Percentiles rank a stretch among this genome's conserved stretches.
These are phyloP conservation scores for Phasianus colchicus DNA, from an alignment of 2,113 vertebrate genomes.

Conservation along the genomic window DNA sequence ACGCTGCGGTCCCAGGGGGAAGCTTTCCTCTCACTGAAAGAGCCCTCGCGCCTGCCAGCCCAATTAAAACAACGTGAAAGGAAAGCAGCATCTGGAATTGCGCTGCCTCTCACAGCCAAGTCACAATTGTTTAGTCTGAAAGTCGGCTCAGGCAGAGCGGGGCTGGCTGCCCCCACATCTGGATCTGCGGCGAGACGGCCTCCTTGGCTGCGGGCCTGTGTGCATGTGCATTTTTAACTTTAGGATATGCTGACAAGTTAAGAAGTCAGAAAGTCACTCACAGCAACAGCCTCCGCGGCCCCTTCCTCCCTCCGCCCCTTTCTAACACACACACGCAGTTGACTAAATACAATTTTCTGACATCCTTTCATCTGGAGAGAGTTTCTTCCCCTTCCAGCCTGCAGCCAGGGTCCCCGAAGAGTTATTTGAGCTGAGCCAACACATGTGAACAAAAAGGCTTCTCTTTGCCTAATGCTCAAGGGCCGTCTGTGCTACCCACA, in stretches of 20 bases:
- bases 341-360: slow-evolving; percentile 73
- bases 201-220: slow-evolving; percentile 83
- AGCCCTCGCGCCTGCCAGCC: slow-evolving; percentile 87
- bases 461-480: slow-evolving; percentile 42
- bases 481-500: slow-evolving; percentile 15
- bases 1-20: slow-evolving; percentile 78
- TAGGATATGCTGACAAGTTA: slow-evolving; percentile 88
- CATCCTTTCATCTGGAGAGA: slow-evolving; percentile 74
- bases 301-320: slow-evolving; percentile 73
- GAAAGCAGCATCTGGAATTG: slow-evolving; percentile 93
- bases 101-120: slow-evolving; percentile 93
- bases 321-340: slow-evolving; percentile 60
- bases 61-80: slow-evolving; percentile 86
- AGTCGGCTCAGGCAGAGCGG: slow-evolving; percentile 78
- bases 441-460: slow-evolving; percentile 70
- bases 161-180: slow-evolving; percentile 85
- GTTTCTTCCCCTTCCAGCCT: slow-evolving; percentile 68
- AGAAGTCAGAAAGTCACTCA: slow-evolving; percentile 85
- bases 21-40: slow-evolving; percentile 84
- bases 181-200: slow-evolving; percentile 85
- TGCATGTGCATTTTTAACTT: slow-evolving; percentile 87
- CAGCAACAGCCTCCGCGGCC: slow-evolving; percentile 57
- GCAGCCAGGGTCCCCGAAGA: slow-evolving; percentile 54
- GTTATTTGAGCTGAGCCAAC: slow-evolving; percentile 67
- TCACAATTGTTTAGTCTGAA: slow-evolving; percentile 99